phyloP scores from a whole-genome alignment of 2,888 invertebrate species.

The Limnephilus auricula region DNA sequence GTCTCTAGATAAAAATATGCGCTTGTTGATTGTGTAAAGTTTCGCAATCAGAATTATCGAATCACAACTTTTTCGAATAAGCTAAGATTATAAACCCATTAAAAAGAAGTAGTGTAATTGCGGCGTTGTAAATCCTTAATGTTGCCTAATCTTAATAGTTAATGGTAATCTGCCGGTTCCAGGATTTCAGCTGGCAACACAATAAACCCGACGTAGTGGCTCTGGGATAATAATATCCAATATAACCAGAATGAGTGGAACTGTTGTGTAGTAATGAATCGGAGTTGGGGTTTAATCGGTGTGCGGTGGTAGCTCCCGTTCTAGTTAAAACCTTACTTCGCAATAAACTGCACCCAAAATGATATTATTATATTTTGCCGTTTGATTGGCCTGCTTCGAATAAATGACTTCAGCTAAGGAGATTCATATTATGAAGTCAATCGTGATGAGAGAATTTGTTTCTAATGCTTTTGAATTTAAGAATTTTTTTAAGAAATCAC shows the following conservation, averaged over 20 bases:
- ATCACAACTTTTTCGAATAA: background rate
- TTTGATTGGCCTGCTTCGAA: background rate
- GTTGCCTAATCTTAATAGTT: background rate
- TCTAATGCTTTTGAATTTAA: too few relatives aligned
- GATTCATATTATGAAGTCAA: background rate
- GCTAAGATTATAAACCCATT: background rate
- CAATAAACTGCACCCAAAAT: conserved; percentile 41
- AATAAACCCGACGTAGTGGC: conserved; percentile 42
- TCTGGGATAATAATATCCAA: conserved; percentile 45
- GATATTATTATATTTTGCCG: background rate
- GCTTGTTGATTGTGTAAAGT: background rate
- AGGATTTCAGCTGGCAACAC: conserved; percentile 18
- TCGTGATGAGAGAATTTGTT: background rate
- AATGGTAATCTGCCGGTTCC: background rate
- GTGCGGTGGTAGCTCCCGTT: conserved; percentile 36
- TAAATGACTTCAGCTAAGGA: background rate
- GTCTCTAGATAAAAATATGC: background rate
- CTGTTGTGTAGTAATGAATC: conserved; percentile 47
- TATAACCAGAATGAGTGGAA: background rate
- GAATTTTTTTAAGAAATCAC: too few relatives aligned
- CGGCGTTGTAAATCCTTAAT: background rate
- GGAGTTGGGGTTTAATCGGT: conserved; percentile 57
- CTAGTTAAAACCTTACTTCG: conserved; percentile 4
- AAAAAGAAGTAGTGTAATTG: background rate
- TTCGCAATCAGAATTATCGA: background rate